A percentile compares a stretch with the other conserved stretches of the same genome.
Evolutionary conservation across 1,140 invertebrate species (phyloP).

Genomic region (Drosophila lini): DNA sequence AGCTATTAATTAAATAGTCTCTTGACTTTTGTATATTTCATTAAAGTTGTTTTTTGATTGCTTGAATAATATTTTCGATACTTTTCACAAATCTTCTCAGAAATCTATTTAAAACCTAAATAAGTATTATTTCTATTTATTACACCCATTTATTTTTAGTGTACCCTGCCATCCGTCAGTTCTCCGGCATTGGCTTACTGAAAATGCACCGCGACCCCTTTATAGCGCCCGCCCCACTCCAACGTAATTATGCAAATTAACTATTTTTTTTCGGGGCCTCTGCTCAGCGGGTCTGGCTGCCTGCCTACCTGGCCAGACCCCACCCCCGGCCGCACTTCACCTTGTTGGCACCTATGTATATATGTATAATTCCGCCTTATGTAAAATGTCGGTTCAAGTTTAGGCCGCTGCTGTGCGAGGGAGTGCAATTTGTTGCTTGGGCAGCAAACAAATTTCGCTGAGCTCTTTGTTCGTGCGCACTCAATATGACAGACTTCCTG

Average conservation of each 20-base stretch:
- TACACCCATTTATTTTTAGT: neutral
- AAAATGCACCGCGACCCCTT: conserved; percentile 46
- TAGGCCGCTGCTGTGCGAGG: conserved; percentile 42
- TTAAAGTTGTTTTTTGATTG: no score
- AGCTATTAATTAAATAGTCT: no score
- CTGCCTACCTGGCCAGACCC: conserved; percentile 34
- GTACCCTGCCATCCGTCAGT: conserved; percentile 28
- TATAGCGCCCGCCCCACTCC: conserved; percentile 28
- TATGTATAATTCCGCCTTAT: conserved; percentile 56
- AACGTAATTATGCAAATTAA: conserved; percentile 81
- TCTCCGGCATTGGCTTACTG: conserved; percentile 37
- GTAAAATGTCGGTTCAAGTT: conserved; percentile 73
- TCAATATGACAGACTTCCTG: conserved; percentile 73
- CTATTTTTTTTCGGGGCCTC: conserved; percentile 74
- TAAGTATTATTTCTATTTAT: no score
- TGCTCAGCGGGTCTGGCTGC: conserved; percentile 60
- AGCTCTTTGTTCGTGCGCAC: conserved; percentile 72
- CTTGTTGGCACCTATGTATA: conserved; percentile 35
- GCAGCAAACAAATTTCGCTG: conserved; percentile 57
- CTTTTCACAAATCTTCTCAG: no score
- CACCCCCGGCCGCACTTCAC: neutral
- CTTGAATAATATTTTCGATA: no score
- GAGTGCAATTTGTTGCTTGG: conserved; percentile 71
- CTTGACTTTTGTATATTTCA: no score
- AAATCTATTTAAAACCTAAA: no score